phyloP scores from a whole-genome alignment of 2,888 invertebrate species.

The Napeogenes sylphis region DNA sequence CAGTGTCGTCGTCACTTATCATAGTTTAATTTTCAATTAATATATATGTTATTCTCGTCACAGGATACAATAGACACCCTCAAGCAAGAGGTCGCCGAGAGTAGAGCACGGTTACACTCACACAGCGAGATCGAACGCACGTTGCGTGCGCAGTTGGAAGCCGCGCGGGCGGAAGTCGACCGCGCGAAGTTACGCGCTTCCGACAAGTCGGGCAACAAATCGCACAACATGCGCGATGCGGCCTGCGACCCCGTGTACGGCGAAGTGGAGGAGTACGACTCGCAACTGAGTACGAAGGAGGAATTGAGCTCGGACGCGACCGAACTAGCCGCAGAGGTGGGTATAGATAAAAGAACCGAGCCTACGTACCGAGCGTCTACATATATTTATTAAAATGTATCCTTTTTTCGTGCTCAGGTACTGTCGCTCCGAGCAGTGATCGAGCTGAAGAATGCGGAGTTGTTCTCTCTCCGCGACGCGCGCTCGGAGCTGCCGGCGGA shows the following conservation, averaged over 20 bases:
- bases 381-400: too few relatives aligned
- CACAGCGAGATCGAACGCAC: conserved; percentile 71
- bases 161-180: conserved; percentile 59
- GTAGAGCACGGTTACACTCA: conserved; percentile 64
- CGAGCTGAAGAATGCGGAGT: conserved; percentile 91
- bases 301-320: conserved; percentile 69
- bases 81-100: conserved; percentile 70
- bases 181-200: conserved; percentile 18
- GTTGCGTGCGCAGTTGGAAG: conserved; percentile 67
- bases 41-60: conserved; percentile 2
- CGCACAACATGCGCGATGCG: conserved; percentile 59
- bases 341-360: conserved; percentile 15
- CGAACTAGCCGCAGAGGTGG: conserved; percentile 70
- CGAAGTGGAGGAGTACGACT: conserved; percentile 59
- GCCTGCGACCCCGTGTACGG: conserved; percentile 69
- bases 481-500: conserved; percentile 83
- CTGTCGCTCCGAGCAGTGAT: conserved; percentile 90
- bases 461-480: conserved; percentile 85
- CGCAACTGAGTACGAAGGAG: conserved; percentile 57
- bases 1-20: background rate
- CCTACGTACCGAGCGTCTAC: too few relatives aligned
- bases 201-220: conserved; percentile 28
- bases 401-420: conserved; percentile 42
- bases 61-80: conserved; percentile 70
- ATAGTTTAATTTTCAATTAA: background rate